These are phyloP conservation scores for Morone chrysops DNA, from an alignment of 2,113 vertebrate genomes.

Conservation along the genomic window DNA sequence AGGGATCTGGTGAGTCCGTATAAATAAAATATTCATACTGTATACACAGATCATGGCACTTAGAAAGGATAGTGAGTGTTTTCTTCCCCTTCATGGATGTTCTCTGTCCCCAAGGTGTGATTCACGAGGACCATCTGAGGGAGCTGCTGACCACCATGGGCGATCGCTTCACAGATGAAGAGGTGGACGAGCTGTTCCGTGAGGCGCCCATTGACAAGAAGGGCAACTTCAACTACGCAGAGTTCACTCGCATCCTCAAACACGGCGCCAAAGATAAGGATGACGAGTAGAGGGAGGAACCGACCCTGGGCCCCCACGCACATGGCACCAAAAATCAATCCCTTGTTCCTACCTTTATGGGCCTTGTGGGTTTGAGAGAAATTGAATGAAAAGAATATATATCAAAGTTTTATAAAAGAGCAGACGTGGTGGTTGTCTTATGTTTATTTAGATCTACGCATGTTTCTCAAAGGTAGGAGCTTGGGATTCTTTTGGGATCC, in stretches of 20 bases:
- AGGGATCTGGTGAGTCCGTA: constrained; percentile 88
- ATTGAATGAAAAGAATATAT: not conserved
- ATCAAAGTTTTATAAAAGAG: not conserved
- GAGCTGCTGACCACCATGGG: constrained; percentile 99
- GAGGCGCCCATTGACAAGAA: constrained; percentile 98
- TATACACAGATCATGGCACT: not conserved
- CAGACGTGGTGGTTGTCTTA: not conserved
- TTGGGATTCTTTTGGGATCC: constrained; percentile 17
- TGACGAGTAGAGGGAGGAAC: constrained; percentile 78
- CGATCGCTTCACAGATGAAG: constrained; percentile 97
- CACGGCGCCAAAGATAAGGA: constrained; percentile 93
- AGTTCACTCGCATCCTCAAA: constrained; percentile 99
- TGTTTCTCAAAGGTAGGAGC: constrained; percentile 12
- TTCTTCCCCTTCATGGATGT: not conserved
- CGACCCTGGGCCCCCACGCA: constrained; percentile 18
- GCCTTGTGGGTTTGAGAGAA: constrained; percentile 14
- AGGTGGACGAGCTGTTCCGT: constrained; percentile 98
- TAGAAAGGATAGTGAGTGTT: too few relatives aligned
- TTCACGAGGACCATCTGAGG: constrained; percentile 96
- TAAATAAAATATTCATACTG: not conserved
- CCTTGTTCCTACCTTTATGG: constrained; percentile 21
- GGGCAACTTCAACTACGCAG: constrained; percentile 98
- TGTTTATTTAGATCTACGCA: constrained; percentile 1
- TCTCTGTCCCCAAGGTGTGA: constrained; percentile 85
- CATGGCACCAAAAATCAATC: constrained; percentile 19